Base-by-base conservation (phyloP, 2,113 vertebrate genomes). In the Leucopsar rothschildi region DNA sequence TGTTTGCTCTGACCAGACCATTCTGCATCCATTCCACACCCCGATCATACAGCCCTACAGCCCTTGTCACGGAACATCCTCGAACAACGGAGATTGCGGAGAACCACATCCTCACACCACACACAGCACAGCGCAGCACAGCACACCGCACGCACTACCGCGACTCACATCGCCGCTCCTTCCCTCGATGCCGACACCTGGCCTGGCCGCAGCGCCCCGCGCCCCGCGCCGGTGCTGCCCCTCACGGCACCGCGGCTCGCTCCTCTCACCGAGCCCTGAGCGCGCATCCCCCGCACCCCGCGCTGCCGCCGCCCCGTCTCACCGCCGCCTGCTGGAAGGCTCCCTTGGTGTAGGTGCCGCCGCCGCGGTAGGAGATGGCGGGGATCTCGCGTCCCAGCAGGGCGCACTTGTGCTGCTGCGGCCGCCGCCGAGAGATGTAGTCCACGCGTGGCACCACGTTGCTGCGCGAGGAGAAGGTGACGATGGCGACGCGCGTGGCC, bases 251-350 rank as follows among this genome's bases (percentile, higher is more conserved):
- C 12, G 47, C 39, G 47, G 47, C 24, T 21, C 39, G 18, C 40
- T 20, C 3, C 18, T 29, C 29, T 8, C 56, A 5, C 28, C 27
- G 15, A 3, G 6, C 19, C 29, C 25, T 5, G 39, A 3, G 22
- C 16, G 39, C 12, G 12, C 28, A 5, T 11, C n/a, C 31, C 15
- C 14, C 21, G 25, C 59, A 16, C 4, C 9, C 35, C 11, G 7
- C 40, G 40, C 40, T 24, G 40, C 6, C 37, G 37, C 27, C 25
- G 80, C 20, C 50, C 47, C 18, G 29, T 98, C 98, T 99, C 98
- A 99, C 99, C 98, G 98, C 98, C 45, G 99, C 99, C 93, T 99
- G 98, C 98, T 99, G 99, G 98, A 99, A 99, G 82, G 99, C 99
- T 91, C 99, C 99, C 93, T 98, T 99, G 81, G 99, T 99, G 98